A percentile compares a stretch with the other conserved stretches of the same genome.
Evolutionary conservation across 2,888 invertebrate species (phyloP).

Genomic region (Clanis bilineata): DNA sequence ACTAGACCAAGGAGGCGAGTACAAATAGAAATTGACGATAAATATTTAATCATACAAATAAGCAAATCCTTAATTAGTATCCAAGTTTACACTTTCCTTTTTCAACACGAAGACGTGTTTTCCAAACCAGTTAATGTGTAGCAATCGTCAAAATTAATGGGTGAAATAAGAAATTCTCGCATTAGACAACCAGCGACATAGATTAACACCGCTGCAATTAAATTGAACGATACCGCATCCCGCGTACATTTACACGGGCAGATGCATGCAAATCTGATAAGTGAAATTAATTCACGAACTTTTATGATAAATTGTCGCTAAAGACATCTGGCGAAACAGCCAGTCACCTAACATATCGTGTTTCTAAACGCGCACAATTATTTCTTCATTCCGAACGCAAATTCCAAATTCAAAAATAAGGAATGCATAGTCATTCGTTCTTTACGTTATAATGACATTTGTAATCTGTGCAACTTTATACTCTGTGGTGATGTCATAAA

Average conservation of each 20-base stretch:
- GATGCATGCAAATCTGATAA: conserved; percentile 30
- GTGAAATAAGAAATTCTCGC: background rate
- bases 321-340: background rate
- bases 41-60: too few species aligned
- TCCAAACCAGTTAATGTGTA: background rate
- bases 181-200: background rate
- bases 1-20: too few species aligned
- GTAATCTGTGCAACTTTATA: conserved; percentile 19
- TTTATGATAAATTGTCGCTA: conserved; percentile 17
- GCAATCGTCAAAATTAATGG: background rate
- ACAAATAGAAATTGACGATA: too few species aligned
- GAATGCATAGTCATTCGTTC: conserved; percentile 62
- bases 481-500: conserved; percentile 26
- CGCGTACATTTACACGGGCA: conserved; percentile 20
- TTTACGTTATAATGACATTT: conserved; percentile 5
- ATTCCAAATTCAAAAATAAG: conserved; percentile 57
- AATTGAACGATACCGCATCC: background rate
- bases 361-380: conserved; percentile 31
- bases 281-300: conserved; percentile 30
- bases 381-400: conserved; percentile 52
- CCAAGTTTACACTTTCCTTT: too few species aligned
- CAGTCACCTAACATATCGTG: conserved; percentile 23
- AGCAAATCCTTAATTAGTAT: too few species aligned
- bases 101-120: background rate
- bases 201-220: conserved; percentile 6